These are phyloP conservation scores for Phaethornis superciliosus DNA, from an alignment of 2,113 vertebrate genomes.

Conservation along the genomic window DNA sequence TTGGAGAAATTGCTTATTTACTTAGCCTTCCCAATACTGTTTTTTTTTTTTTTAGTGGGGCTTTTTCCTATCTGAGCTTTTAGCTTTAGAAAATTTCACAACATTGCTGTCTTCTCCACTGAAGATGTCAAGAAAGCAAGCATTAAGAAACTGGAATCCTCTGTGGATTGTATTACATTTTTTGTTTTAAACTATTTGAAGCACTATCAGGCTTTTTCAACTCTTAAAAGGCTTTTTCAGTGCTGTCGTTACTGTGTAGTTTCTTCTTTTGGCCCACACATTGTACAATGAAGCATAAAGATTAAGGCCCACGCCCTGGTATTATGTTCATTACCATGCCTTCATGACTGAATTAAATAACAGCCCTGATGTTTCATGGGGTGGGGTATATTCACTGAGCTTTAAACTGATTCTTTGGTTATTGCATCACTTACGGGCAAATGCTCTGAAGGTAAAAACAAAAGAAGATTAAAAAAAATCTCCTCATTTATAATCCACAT, in stretches of 20 bases:
- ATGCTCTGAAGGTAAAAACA: background rate
- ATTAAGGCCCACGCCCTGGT: background rate
- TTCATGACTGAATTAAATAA: slow-evolving; percentile 15
- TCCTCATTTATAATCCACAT: background rate
- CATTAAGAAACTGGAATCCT: background rate
- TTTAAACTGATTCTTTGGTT: slow-evolving; percentile 4
- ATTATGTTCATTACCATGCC: background rate
- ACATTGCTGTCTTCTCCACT: background rate
- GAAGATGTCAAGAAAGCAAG: background rate
- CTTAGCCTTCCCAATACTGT: background rate
- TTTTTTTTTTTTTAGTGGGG: background rate
- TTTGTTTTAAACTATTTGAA: slow-evolving; percentile 24
- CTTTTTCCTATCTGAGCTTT: background rate
- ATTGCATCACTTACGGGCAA: background rate
- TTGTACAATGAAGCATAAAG: slow-evolving; percentile 13
- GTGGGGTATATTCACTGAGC: background rate
- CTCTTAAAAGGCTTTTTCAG: slow-evolving; percentile 29
- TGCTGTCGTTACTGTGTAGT: slow-evolving; percentile 30
- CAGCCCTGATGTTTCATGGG: background rate
- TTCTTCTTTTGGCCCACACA: slow-evolving; percentile 33
- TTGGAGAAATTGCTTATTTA: background rate
- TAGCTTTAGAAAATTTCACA: background rate
- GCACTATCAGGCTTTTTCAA: slow-evolving; percentile 18
- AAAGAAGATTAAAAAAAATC: background rate
- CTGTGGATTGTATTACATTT: background rate